Evolutionary conservation across 2,888 invertebrate genomes (phyloP), one percentile per base, ranked within the genome.

Genomic region (Helobdella robusta): DNA sequence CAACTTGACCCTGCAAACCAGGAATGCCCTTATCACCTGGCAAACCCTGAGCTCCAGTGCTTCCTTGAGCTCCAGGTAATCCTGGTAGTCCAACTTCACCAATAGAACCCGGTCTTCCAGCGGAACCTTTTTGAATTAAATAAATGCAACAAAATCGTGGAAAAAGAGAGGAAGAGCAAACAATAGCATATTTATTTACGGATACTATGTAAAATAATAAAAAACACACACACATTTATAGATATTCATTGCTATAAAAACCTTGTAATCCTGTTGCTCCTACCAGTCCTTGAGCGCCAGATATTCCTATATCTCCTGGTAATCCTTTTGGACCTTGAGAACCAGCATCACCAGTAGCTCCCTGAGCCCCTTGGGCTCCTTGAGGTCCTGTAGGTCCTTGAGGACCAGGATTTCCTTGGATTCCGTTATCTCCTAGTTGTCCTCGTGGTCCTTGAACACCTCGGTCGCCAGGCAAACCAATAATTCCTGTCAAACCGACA

Each of bases 21-120:
- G 59, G 32, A 18, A 35, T 11, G 20, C 68, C 68, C 28, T 46
- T 23, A 25, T 32, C 30, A 23, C 68, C 68, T 1, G 66, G 50
- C 30, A 61, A 36, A 32, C 23, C 68, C 65, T 30, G 67, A 40
- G 46, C 32, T 46, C 67, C 67, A 15, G 67, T 58, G 25, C n/a
- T 4, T 18, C 66, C 66, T 48, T 23, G 25, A 8, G 62, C 28
- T 23, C 66, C 66, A 30, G 54, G 44, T 48, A 50, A 61, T 44
- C 66, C 66, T 48, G 48, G 20, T 5, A 20, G 8, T 15, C 66
- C 64, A 28, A 28, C n/a, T n/a, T n/a, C n/a, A n/a, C n/a, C n/a
- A 30, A 44, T 32, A 40, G 59, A 61, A 50, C 66, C 66, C 36
- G 48, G 20, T 5, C 23, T 15, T 15, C 66, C 64, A 28, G 34